phyloP scores from a whole-genome alignment of 2,888 invertebrate genomes.

The Morpho achilles region DNA sequence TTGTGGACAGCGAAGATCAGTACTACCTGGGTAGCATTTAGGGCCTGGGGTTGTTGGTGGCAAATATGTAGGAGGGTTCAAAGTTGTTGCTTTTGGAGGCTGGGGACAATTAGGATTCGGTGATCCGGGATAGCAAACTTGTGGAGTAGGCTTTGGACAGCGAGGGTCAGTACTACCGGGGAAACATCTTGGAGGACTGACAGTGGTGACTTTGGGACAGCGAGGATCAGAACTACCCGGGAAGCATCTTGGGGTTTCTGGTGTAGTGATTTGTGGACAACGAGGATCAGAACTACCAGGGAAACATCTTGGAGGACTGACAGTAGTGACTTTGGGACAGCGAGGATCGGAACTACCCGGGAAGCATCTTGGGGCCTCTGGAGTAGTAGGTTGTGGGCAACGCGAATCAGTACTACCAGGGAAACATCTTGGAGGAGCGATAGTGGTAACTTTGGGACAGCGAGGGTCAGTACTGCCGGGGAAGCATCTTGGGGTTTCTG shows the following conservation, averaged over 20 bases:
- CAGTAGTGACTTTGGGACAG: conserved; percentile 32
- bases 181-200: conserved; percentile 35
- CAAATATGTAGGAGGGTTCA: too few species aligned
- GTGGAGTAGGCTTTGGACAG: conserved; percentile 21
- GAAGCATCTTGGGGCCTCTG: conserved; percentile 19
- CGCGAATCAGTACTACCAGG: conserved; percentile 34
- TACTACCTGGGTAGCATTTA: conserved; percentile 44
- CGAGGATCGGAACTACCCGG: conserved; percentile 29
- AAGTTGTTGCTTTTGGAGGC: too few species aligned
- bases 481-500: conserved; percentile 34
- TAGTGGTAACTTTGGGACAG: conserved; percentile 41
- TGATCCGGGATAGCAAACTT: too few species aligned
- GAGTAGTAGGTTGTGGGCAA: conserved; percentile 17
- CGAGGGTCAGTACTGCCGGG: conserved; percentile 38
- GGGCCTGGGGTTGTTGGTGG: conserved; percentile 33
- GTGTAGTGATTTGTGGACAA: conserved; percentile 40
- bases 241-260: conserved; percentile 31
- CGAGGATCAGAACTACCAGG: conserved; percentile 29
- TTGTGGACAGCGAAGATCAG: conserved; percentile 40
- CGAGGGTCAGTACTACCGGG: conserved; percentile 36
- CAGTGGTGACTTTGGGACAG: conserved; percentile 41
- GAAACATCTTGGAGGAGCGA: conserved; percentile 30
- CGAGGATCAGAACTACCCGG: conserved; percentile 39
- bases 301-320: conserved; percentile 4
- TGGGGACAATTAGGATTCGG: too few species aligned